Percentiles rank a stretch among this genome's conserved stretches.
Conservation (phyloP, 1,140 invertebrate genomes). For the Listronotus oregonensis region DNA sequence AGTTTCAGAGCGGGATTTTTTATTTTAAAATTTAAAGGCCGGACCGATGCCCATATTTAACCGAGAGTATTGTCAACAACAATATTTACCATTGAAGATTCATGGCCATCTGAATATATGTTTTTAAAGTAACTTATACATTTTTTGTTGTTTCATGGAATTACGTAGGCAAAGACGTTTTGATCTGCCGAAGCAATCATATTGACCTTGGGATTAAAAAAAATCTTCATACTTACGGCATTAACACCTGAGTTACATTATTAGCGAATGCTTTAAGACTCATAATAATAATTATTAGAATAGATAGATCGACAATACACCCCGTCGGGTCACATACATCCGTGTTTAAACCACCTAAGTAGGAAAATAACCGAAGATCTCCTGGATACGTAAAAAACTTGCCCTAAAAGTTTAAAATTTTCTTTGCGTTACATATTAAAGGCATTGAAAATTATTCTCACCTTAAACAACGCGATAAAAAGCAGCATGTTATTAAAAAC, state of each 20-base stretch:
- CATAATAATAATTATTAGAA: constrained; percentile 43
- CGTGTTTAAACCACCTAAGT: constrained; percentile 29
- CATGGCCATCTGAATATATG: no score
- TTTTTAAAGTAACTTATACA: no score
- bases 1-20: no score
- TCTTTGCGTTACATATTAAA: no score
- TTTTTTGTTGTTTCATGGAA: no score
- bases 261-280: constrained; percentile 23
- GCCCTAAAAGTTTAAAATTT: constrained; percentile 16
- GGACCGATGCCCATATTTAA: no score
- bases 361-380: constrained; percentile 24
- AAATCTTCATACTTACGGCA: constrained; percentile 39
- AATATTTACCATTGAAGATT: no score
- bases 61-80: no score
- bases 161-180: no score
- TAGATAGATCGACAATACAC: constrained; percentile 38
- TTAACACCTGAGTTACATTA: constrained; percentile 29
- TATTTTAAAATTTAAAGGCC: no score
- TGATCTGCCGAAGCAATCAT: no score
- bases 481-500: constrained; percentile 98
- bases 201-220: no score
- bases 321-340: constrained; percentile 43
- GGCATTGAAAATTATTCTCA: constrained; percentile 9
- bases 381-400: constrained; percentile 45
- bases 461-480: constrained; percentile 97